Base-by-base conservation (phyloP, 2,888 invertebrate species). In the Cheilosia variabilis region DNA sequence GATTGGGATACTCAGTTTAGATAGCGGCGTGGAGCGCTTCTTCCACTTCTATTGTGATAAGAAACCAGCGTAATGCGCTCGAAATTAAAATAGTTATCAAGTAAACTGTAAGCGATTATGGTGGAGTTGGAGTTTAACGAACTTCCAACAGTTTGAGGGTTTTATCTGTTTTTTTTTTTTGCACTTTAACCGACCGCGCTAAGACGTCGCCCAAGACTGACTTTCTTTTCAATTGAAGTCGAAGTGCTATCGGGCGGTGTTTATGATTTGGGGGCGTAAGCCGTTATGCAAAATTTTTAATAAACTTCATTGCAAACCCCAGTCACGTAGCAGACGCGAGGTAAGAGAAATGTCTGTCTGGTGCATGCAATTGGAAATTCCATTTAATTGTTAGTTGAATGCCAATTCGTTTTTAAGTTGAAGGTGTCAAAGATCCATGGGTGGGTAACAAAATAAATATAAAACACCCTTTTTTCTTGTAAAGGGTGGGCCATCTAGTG, bases 311-410 rank as follows among this genome's bases (percentile, higher is more conserved):
- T 65, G 24, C 27, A 58, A 65, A 19, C 66, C 17, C 47, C 47
- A 78, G 78, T 78, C 82, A 83, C 82, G 82, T 78, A 72, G 53
- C 47, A 72, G 66, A 72, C 55, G 43, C 55, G 43, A 62, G 68
- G 37, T 45, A 63, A 50, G 58, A 45, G 19, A 50, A 69, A 47
- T 17, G 22, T 15, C 52, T 50, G 76, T 19, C 27, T 27, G 47
- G 17, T 47, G 73, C 81, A 65, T 82, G 81, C 77, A 66, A 71
- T 71, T 76, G 57, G 27, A 37, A 52, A 43, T 76, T 66, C 31
- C 7, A 45, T n/a, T 62, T 60, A 68, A 62, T 66, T 73, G 73
- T 37, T 37, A 73, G 43, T 68, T 62, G 75, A 75, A 75, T 81
- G 68, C 53, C 58, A 76, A 71, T 81, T 71, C 58, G 60, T 69